A percentile compares a stretch with the other conserved stretches of the same genome.
phyloP scores from a whole-genome alignment of 2,888 invertebrate species.

The Caenorhabditis zanzibari region DNA sequence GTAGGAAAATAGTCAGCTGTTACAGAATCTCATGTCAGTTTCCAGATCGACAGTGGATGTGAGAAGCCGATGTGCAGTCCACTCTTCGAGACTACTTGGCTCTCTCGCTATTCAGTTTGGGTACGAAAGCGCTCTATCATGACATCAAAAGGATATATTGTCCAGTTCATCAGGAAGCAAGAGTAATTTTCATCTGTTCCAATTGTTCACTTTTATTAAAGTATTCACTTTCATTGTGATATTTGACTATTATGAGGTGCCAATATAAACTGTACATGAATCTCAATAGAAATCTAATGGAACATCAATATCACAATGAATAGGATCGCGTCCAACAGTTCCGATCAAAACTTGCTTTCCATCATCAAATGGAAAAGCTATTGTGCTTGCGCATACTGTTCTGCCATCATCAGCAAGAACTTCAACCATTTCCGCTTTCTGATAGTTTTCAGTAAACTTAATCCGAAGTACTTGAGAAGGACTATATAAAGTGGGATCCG shows the following conservation, averaged over 20 bases:
- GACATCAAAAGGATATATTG: conserved; percentile 82
- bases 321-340: conserved; percentile 55
- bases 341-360: conserved; percentile 65
- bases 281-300: conserved; percentile 34
- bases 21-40: not conserved
- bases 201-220: not conserved
- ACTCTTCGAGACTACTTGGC: conserved; percentile 80
- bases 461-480: conserved; percentile 69
- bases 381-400: conserved; percentile 57
- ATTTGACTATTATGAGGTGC: conserved; percentile 3
- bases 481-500: conserved; percentile 28
- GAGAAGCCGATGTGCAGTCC: conserved; percentile 67
- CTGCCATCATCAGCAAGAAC: conserved; percentile 67
- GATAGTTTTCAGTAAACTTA: conserved; percentile 61
- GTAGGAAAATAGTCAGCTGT: conserved; percentile 3
- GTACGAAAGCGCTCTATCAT: conserved; percentile 82
- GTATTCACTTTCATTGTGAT: conserved; percentile 36
- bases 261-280: not conserved
- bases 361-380: conserved; percentile 51
- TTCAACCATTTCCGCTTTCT: conserved; percentile 60
- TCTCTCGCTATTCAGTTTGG: conserved; percentile 83
- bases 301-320: conserved; percentile 59
- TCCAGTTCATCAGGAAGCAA: conserved; percentile 72
- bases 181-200: conserved; percentile 2
- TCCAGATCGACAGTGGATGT: conserved; percentile 53